Evolutionary conservation across 2,113 vertebrate genomes (phyloP).

Genomic region (Symphodus melops): DNA sequence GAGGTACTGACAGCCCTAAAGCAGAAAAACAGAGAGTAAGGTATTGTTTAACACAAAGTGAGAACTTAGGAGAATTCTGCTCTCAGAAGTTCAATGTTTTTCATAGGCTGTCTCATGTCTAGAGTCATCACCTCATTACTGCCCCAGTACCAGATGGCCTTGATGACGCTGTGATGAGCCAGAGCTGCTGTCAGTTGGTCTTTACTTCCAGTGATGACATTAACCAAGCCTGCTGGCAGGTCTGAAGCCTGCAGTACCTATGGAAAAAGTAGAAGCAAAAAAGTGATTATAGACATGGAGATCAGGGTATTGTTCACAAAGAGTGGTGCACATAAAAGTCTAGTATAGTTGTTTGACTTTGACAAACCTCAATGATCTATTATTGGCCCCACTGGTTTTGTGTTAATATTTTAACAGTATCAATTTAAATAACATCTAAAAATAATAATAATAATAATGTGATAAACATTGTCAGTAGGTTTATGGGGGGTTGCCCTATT

Average conservation of each 20-base stretch:
- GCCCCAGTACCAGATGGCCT: constrained; percentile 93
- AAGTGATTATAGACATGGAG: neutral
- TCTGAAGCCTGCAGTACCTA: constrained; percentile 87
- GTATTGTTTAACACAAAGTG: too few species aligned
- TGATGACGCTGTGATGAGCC: constrained; percentile 90
- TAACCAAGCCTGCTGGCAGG: constrained; percentile 88
- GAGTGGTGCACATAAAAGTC: neutral
- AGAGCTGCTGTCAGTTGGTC: constrained; percentile 88
- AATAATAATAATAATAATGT: too few species aligned
- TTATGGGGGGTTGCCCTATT: too few species aligned
- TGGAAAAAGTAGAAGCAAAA: neutral
- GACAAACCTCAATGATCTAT: neutral
- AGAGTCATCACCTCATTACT: constrained; percentile 82
- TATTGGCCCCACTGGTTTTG: neutral
- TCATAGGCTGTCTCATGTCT: neutral
- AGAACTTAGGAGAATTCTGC: neutral
- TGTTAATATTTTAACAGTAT: neutral
- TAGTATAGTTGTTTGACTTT: neutral
- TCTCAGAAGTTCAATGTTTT: neutral
- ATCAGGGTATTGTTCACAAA: neutral
- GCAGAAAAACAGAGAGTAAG: neutral
- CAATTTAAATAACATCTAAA: too few species aligned
- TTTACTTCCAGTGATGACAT: constrained; percentile 84
- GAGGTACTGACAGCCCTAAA: constrained; percentile 89
- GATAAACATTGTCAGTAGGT: too few species aligned